Evolutionary conservation across 2,113 vertebrate species (phyloP).

Genomic region (Semnornis frantzii): DNA sequence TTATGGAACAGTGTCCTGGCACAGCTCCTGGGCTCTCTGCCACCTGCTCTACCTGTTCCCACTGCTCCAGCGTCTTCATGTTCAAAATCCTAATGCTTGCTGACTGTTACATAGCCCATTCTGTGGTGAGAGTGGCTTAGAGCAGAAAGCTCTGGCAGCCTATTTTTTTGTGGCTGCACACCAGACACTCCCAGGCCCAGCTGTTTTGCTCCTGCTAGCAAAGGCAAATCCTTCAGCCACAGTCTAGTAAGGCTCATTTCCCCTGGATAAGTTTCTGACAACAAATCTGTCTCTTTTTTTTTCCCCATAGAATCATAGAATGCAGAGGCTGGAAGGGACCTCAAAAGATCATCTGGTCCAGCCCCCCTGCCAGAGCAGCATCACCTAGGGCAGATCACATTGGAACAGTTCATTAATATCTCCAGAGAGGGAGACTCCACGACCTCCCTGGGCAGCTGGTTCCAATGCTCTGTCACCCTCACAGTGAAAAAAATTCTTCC

Average conservation of each 20-base stretch:
- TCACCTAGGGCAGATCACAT: too few relatives aligned
- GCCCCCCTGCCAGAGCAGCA: too few relatives aligned
- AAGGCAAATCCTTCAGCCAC: not conserved
- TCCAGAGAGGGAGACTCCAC: too few relatives aligned
- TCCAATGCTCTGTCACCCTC: too few relatives aligned
- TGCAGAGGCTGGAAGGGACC: too few relatives aligned
- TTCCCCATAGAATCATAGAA: too few relatives aligned
- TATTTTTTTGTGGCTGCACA: not conserved
- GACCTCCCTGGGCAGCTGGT: too few relatives aligned
- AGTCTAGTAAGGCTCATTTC: not conserved
- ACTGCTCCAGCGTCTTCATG: not conserved
- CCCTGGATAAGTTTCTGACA: not conserved
- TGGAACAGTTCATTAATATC: too few relatives aligned
- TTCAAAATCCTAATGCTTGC: not conserved
- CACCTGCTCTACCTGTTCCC: slow-evolving; percentile 41
- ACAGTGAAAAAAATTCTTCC: too few relatives aligned
- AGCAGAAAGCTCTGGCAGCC: not conserved
- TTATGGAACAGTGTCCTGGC: slow-evolving; percentile 49
- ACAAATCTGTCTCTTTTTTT: not conserved
- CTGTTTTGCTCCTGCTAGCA: not conserved
- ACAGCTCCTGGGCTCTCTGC: slow-evolving; percentile 9
- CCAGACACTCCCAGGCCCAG: not conserved
- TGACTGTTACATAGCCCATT: not conserved
- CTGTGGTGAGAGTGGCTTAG: not conserved
- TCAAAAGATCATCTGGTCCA: too few relatives aligned